phyloP scores from a whole-genome alignment of 2,888 invertebrate species.

The Nematopogon swammerdamellus region DNA sequence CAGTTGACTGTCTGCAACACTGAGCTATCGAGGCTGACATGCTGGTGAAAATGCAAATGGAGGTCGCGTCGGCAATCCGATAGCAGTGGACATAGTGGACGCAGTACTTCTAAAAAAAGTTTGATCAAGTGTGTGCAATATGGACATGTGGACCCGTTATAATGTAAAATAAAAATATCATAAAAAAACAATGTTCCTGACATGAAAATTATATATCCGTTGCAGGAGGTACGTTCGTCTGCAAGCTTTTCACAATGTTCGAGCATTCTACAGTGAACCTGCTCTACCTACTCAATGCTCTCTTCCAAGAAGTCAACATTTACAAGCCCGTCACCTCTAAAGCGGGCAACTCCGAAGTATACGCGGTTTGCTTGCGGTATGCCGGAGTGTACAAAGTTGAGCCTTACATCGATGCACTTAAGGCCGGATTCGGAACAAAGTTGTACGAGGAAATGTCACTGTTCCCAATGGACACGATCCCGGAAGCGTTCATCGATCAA shows the following conservation, averaged over 20 bases:
- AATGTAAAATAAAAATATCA: too few species aligned
- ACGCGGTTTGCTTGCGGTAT: slow-evolving; percentile 71
- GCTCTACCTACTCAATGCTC: slow-evolving; percentile 73
- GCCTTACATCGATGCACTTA: slow-evolving; percentile 39
- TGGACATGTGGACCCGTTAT: too few species aligned
- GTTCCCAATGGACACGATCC: slow-evolving; percentile 59
- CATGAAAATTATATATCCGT: slow-evolving; percentile 12
- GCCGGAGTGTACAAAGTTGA: slow-evolving; percentile 39
- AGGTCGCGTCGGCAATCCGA: too few species aligned
- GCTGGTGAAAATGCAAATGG: too few species aligned
- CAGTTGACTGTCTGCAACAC: too few species aligned
- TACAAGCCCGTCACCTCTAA: slow-evolving; percentile 93
- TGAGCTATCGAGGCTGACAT: too few species aligned
- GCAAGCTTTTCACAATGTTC: slow-evolving; percentile 90
- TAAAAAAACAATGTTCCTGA: too few species aligned
- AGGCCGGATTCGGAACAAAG: slow-evolving; percentile 39
- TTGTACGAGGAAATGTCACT: slow-evolving; percentile 39
- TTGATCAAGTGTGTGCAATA: too few species aligned
- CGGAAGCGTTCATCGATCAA: slow-evolving; percentile 61
- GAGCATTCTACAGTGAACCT: slow-evolving; percentile 78
- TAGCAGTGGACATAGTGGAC: too few species aligned
- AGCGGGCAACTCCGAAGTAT: slow-evolving; percentile 92
- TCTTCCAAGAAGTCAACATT: slow-evolving; percentile 69
- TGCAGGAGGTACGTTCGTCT: slow-evolving; percentile 71
- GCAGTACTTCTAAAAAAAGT: too few species aligned